Conservation (phyloP, 2,888 invertebrate species). For the Vesta saturnalis region DNA sequence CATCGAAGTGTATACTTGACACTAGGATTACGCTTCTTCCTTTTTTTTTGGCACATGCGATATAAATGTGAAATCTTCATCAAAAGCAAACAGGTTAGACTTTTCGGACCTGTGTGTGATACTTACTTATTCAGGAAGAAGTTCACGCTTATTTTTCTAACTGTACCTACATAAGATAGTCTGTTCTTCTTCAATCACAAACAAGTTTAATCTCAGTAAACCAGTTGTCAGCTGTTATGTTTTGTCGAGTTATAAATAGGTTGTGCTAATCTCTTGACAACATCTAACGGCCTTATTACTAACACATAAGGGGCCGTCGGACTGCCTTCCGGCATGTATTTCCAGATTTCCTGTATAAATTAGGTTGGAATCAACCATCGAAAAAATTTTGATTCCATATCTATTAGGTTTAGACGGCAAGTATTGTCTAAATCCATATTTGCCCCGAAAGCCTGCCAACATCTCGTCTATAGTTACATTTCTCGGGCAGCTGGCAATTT, state of each 20-base stretch:
- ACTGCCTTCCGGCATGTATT: not conserved
- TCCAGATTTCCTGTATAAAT: slow-evolving; percentile 2
- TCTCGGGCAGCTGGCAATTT: not conserved
- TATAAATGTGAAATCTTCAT: not conserved
- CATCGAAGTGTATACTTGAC: too few relatives aligned
- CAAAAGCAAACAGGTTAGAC: not conserved
- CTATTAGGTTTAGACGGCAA: not conserved
- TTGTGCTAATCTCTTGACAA: not conserved
- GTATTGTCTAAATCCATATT: slow-evolving; percentile 3
- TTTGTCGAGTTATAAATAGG: not conserved
- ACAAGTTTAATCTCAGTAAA: not conserved
- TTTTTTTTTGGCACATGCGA: not conserved
- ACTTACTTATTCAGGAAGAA: not conserved
- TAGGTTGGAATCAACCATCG: not conserved
- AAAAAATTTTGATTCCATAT: slow-evolving; percentile 3
- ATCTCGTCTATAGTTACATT: slow-evolving; percentile 15
- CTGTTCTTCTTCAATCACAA: not conserved
- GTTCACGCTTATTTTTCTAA: not conserved
- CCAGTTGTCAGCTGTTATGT: not conserved
- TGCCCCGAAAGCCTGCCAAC: slow-evolving; percentile 9
- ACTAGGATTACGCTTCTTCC: too few relatives aligned
- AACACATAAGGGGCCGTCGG: not conserved
- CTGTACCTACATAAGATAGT: not conserved
- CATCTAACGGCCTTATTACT: not conserved
- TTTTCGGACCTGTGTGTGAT: not conserved